Percentiles rank a stretch among this genome's conserved stretches.
Evolutionary conservation across 2,113 vertebrate genomes (phyloP).

Genomic region (Apus apus): DNA sequence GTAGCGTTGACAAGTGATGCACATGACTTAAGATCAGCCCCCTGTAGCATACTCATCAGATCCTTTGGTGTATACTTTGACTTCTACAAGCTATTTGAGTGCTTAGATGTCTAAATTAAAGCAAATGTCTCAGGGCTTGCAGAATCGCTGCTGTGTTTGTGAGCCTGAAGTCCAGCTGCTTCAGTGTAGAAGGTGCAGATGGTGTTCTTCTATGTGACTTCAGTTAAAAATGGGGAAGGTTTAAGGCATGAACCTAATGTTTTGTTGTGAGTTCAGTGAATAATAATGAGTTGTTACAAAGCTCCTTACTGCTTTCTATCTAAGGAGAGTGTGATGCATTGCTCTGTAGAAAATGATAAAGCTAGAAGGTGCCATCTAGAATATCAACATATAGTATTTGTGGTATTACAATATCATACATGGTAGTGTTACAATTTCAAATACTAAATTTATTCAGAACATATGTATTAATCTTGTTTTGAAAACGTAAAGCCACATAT

Average conservation of each 20-base stretch:
- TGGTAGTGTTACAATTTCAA: neutral
- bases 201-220: neutral
- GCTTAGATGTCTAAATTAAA: neutral
- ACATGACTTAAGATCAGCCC: neutral
- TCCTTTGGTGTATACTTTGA: neutral
- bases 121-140: neutral
- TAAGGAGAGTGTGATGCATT: neutral
- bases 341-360: neutral
- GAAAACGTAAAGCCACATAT: neutral
- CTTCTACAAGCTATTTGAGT: neutral
- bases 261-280: neutral
- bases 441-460: neutral
- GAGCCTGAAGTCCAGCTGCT: neutral
- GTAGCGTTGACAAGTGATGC: fast-evolving
- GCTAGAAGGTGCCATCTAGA: neutral
- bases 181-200: neutral
- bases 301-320: neutral
- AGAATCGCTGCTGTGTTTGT: neutral
- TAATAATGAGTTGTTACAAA: neutral
- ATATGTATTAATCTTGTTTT: neutral
- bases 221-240: neutral
- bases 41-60: neutral
- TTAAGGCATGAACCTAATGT: neutral
- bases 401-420: neutral
- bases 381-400: neutral